A percentile compares a stretch with the other conserved stretches of the same genome.
Evolutionary conservation across 1,140 invertebrate genomes (phyloP).

Genomic region (Drosophila micromelanica): DNA sequence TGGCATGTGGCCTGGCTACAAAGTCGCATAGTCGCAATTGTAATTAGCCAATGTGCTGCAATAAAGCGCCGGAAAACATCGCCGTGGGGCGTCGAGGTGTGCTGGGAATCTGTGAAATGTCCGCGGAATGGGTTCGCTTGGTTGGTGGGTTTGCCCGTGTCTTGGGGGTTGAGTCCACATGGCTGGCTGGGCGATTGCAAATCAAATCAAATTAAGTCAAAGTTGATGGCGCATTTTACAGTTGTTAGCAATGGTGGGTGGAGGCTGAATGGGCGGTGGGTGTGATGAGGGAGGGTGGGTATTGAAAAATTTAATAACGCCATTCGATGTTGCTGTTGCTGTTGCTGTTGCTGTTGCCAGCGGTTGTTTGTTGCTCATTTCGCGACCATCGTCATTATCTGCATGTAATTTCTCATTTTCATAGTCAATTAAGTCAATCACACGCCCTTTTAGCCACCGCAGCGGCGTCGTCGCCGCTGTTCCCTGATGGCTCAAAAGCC

Average conservation of each 20-base stretch:
- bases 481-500: constrained; percentile 45
- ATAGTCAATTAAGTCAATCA: constrained; percentile 85
- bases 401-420: constrained; percentile 84
- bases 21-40: constrained; percentile 58
- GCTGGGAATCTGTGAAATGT: background rate
- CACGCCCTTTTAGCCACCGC: constrained; percentile 84
- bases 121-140: background rate
- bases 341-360: constrained; percentile 9
- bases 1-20: constrained; percentile 33
- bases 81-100: constrained; percentile 24
- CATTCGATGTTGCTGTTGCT: constrained; percentile 22
- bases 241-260: constrained; percentile 20
- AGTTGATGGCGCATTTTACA: constrained; percentile 68
- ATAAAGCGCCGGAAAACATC: constrained; percentile 62
- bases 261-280: background rate
- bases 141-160: background rate
- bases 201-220: constrained; percentile 81
- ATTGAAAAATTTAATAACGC: constrained; percentile 53
- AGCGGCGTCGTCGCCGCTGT: constrained; percentile 27
- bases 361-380: constrained; percentile 71
- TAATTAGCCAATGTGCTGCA: constrained; percentile 71
- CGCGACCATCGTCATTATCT: constrained; percentile 77
- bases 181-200: constrained; percentile 42
- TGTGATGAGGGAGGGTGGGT: background rate
- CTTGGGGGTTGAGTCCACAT: background rate